Base-by-base conservation (phyloP, 1,140 invertebrate species). In the Scaptodrosophila lebanonensis region DNA sequence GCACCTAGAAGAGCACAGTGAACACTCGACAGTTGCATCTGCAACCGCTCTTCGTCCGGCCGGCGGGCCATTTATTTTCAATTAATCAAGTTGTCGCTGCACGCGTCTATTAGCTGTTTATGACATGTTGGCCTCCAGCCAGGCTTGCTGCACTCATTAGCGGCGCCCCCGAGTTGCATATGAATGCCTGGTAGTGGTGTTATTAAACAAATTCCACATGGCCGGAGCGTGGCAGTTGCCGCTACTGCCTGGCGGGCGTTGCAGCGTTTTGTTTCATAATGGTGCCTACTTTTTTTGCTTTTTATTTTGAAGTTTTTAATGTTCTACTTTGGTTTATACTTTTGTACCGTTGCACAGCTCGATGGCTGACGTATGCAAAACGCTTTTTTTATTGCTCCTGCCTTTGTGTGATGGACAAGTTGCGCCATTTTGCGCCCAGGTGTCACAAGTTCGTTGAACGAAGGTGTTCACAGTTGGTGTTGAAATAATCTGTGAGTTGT, bases 1-100 rank as follows among this genome's bases (percentile, higher is more conserved):
- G n/a, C n/a, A n/a, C n/a, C n/a, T n/a, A n/a, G n/a, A n/a, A n/a
- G n/a, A n/a, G n/a, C n/a, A n/a, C n/a, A n/a, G n/a, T 4, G 22
- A 25, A 25, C 22, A 4, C 3, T 25, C 8, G 3, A 3, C 3
- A 25, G 22, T 25, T 25, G 3, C 22, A 25, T 4, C 8, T 4
- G 22, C 22, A 25, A 8, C 3, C 22, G 22, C n/a, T 25, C 22
- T 25, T 25, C 8, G 22, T n/a, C n/a, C 22, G 3, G 22, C 22
- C 22, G 22, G 3, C 8, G 22, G 22, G 70, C 52, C 71, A 76
- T 76, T 76, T 77, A 63, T 66, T 77, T 76, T 76, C 72, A 76
- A 76, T 76, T 76, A 76, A 76, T 76, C 71, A 76, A 71, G 72
- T 77, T 76, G 71, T 76, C 71, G 71, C 71, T 76, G 71, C 62